Percentiles rank a stretch among this genome's conserved stretches.
Conservation (phyloP, 2,888 invertebrate genomes). For the Ophioninae sp. region DNA sequence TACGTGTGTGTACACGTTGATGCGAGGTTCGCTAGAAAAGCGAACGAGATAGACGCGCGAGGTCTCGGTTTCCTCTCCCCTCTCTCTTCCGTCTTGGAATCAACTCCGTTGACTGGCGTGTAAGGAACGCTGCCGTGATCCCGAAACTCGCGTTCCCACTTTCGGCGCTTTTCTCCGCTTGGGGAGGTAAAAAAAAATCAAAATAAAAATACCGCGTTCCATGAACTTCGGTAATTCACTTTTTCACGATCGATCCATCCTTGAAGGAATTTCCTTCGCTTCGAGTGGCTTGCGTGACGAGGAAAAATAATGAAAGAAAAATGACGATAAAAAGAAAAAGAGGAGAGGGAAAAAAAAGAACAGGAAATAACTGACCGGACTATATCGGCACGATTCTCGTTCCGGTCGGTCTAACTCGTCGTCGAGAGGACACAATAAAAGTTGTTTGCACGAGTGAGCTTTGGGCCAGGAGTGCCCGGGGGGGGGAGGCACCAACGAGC, state of each 20-base stretch:
- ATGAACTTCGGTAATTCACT: background rate
- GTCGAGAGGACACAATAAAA: constrained; percentile 40
- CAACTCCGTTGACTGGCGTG: constrained; percentile 39
- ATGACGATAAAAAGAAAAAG: background rate
- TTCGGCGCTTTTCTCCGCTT: constrained; percentile 24
- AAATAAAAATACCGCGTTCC: constrained; percentile 30
- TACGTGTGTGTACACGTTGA: background rate
- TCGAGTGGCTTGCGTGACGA: background rate
- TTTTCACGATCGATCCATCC: constrained; percentile 10
- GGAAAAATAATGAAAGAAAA: constrained; percentile 41
- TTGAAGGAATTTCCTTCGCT: constrained; percentile 2
- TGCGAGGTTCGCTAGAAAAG: background rate
- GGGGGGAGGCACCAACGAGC: constrained; percentile 24
- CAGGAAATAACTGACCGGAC: constrained; percentile 27
- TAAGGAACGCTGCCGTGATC: constrained; percentile 28
- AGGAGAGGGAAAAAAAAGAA: constrained; percentile 3
- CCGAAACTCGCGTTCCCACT: constrained; percentile 36
- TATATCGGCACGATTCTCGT: constrained; percentile 52
- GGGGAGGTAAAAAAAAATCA: background rate
- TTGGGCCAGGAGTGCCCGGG: constrained; percentile 40
- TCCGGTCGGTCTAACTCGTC: constrained; percentile 45
- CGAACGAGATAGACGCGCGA: constrained; percentile 20
- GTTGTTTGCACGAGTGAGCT: constrained; percentile 40
- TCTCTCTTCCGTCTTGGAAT: constrained; percentile 41
- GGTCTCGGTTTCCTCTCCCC: constrained; percentile 21